Evolutionary conservation across 2,888 invertebrate species (phyloP).

Genomic region (Agrochola litura): DNA sequence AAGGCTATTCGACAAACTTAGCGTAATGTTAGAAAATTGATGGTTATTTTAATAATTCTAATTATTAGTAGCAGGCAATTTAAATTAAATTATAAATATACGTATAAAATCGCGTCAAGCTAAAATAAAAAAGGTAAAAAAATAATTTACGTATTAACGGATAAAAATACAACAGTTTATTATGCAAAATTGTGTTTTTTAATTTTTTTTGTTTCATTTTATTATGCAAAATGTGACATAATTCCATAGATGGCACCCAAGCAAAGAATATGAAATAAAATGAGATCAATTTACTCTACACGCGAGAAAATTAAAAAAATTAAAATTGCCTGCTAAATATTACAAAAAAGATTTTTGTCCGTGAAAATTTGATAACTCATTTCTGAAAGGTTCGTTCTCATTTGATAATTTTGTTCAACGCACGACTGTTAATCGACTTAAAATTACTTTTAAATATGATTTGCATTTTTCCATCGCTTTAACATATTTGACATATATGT

Average conservation of each 20-base stretch:
- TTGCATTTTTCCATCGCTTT: constrained; percentile 66
- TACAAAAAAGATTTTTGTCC: constrained; percentile 77
- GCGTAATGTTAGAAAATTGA: constrained; percentile 87
- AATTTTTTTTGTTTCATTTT: constrained; percentile 65
- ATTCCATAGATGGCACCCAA: constrained; percentile 84
- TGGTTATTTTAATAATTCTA: constrained; percentile 69
- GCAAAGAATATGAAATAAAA: constrained; percentile 82
- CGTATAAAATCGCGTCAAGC: constrained; percentile 68
- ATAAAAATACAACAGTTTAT: constrained; percentile 77
- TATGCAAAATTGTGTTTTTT: constrained; percentile 79
- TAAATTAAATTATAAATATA: constrained; percentile 68
- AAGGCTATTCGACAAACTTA: constrained; percentile 90
- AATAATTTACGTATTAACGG: constrained; percentile 68
- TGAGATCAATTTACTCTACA: constrained; percentile 86
- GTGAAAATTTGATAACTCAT: constrained; percentile 68
- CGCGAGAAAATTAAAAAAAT: constrained; percentile 67
- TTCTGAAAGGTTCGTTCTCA: constrained; percentile 63
- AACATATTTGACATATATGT: constrained; percentile 64
- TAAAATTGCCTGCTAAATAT: constrained; percentile 85
- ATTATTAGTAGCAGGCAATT: constrained; percentile 87
- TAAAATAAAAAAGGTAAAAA: constrained; percentile 65
- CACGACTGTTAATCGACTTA: constrained; percentile 78
- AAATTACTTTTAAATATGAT: constrained; percentile 66
- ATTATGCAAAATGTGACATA: constrained; percentile 82
- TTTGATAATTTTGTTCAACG: constrained; percentile 83